A percentile compares a stretch with the other conserved stretches of the same genome.
Conservation (phyloP, 2,113 vertebrate species). For the Rattus norvegicus region GRCr8 NC_086024.1:45979501-45980000, state of each 20-base stretch:
- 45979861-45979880: neutral
- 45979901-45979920: neutral
- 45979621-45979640: neutral
- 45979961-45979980: neutral
- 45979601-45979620: too few species aligned
- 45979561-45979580: too few species aligned
- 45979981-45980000: neutral
- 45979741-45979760: neutral
- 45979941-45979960: neutral
- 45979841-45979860: neutral
- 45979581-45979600: neutral
- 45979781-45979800: neutral
- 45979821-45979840: neutral
- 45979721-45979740: neutral
- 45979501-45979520: neutral
- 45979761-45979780: neutral
- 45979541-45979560: neutral
- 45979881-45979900: neutral
- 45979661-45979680: accelerated
- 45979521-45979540: neutral
- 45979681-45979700: neutral
- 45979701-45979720: neutral
- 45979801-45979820: neutral
- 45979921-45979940: neutral
- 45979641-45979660: neutral